A percentile compares a stretch with the other conserved stretches of the same genome.
phyloP scores from a whole-genome alignment of 2,113 vertebrate species.

The Sus scrofa region T2T-Sscrofa CM000814.6:36646501-36647000 shows the following conservation, averaged over 20 bases:
- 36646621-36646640: background rate
- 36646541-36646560: conserved; percentile 50
- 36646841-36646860: background rate
- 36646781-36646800: background rate
- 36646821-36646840: background rate
- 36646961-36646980: background rate
- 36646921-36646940: background rate
- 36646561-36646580: conserved; percentile 50
- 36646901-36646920: background rate
- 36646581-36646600: background rate
- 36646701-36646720: conserved; percentile 54
- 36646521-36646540: conserved; percentile 55
- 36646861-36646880: background rate
- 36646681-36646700: conserved; percentile 63
- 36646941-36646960: background rate
- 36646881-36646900: background rate
- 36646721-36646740: background rate
- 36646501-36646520: conserved; percentile 67
- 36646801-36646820: background rate
- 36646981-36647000: background rate
- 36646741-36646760: conserved; percentile 29
- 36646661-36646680: conserved; percentile 64
- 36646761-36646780: background rate
- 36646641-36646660: conserved; percentile 15
- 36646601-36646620: conserved; percentile 40